These are phyloP conservation scores for Choristoneura fumiferana DNA, from an alignment of 1,140 invertebrate species.

Conservation along the genomic window DNA sequence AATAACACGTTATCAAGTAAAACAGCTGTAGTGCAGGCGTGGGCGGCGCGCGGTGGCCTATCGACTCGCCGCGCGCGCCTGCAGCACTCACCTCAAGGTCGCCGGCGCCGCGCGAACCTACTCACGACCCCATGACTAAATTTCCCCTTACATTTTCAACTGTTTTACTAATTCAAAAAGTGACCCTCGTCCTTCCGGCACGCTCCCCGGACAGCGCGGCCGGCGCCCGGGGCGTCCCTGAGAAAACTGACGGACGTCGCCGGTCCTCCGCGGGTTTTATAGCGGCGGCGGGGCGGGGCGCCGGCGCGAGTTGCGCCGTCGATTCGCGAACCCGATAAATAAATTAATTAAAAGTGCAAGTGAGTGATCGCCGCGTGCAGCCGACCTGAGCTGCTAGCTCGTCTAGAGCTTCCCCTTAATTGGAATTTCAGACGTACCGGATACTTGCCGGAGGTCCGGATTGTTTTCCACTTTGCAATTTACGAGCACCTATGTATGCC, in stretches of 20 bases:
- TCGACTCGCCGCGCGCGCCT: constrained; percentile 52
- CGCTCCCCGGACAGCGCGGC: constrained; percentile 52
- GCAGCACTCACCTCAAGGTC: constrained; percentile 72
- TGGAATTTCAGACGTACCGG: constrained; percentile 54
- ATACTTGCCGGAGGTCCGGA: constrained; percentile 42
- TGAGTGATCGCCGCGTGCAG: constrained; percentile 72
- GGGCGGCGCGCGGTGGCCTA: constrained; percentile 58
- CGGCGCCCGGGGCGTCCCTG: constrained; percentile 58
- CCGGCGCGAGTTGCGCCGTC: constrained; percentile 72
- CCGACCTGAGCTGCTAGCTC: constrained; percentile 51
- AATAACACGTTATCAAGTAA: constrained; percentile 62
- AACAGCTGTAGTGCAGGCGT: constrained; percentile 73
- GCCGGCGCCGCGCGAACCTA: constrained; percentile 44
- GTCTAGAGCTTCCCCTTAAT: constrained; percentile 64
- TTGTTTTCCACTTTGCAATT: constrained; percentile 40
- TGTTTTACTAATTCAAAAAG: constrained; percentile 47
- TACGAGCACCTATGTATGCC: constrained; percentile 24
- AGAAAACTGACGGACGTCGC: constrained; percentile 72
- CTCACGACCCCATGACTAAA: constrained; percentile 32
- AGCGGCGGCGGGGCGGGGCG: constrained; percentile 63
- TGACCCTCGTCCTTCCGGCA: constrained; percentile 60
- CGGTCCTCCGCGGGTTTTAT: constrained; percentile 60
- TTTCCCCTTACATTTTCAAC: constrained; percentile 42
- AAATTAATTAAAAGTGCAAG: constrained; percentile 79
- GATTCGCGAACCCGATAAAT: constrained; percentile 76